A percentile compares a stretch with the other conserved stretches of the same genome.
These are phyloP conservation scores for Pampus argenteus DNA, from an alignment of 2,797 vertebrate species.

Conservation along the genomic window DNA sequence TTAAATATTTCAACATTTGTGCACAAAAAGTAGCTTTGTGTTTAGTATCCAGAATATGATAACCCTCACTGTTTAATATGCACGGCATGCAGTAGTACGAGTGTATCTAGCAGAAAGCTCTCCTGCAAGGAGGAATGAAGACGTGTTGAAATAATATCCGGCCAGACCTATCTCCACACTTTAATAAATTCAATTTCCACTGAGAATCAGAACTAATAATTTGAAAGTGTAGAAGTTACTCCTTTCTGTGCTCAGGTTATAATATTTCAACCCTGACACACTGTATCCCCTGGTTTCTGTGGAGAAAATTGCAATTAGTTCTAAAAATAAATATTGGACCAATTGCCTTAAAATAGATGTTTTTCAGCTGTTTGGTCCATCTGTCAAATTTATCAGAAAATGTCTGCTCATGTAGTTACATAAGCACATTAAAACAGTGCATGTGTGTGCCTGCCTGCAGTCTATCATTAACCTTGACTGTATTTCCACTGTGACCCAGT, in stretches of 20 bases:
- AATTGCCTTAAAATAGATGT: no score
- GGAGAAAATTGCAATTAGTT: not conserved
- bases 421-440: constrained; percentile 77
- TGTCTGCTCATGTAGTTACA: constrained; percentile 69
- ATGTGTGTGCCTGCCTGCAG: constrained; percentile 65
- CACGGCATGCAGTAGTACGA: not conserved
- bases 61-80: not conserved
- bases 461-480: constrained; percentile 85
- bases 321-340: not conserved
- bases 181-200: no score
- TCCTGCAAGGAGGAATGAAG: not conserved
- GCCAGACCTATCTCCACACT: no score
- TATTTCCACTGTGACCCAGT: constrained; percentile 76
- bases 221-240: not conserved
- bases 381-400: constrained; percentile 1
- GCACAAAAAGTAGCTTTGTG: not conserved
- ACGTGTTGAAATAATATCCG: not conserved
- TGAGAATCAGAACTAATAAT: not conserved
- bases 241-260: not conserved
- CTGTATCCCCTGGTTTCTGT: no score
- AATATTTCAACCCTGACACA: not conserved
- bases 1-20: not conserved
- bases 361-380: not conserved
- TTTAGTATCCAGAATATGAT: not conserved
- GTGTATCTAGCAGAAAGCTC: not conserved